phyloP scores from a whole-genome alignment of 2,113 vertebrate genomes.

The Suncus etruscus region DNA sequence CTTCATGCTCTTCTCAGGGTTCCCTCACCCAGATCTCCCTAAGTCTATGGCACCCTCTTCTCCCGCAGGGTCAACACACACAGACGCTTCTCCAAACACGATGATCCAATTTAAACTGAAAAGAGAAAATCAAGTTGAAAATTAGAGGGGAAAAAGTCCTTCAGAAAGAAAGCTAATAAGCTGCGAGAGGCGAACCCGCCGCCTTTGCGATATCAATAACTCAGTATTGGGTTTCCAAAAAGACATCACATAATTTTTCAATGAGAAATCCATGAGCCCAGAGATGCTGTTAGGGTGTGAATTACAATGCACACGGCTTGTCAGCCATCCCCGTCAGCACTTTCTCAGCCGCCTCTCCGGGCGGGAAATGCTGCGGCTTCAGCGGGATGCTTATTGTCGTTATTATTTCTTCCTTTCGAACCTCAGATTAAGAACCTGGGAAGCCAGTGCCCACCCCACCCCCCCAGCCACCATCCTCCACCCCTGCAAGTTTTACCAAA shows the following conservation, averaged over 20 bases:
- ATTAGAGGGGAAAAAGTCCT: slow-evolving; percentile 78
- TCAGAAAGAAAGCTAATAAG: slow-evolving; percentile 74
- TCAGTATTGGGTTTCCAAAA: slow-evolving; percentile 90
- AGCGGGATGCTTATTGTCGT: slow-evolving; percentile 80
- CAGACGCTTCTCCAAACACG: slow-evolving; percentile 49
- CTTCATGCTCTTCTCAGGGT: neutral
- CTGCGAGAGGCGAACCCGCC: slow-evolving; percentile 47
- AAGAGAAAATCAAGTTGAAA: slow-evolving; percentile 75
- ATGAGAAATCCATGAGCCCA: slow-evolving; percentile 89
- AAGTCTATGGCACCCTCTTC: neutral
- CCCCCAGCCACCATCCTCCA: neutral
- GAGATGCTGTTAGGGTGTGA: slow-evolving; percentile 88
- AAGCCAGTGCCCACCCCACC: slow-evolving; percentile 39
- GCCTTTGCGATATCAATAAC: slow-evolving; percentile 81
- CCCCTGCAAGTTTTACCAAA: slow-evolving; percentile 53
- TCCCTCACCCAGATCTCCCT: neutral
- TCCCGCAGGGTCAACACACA: neutral
- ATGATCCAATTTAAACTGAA: slow-evolving; percentile 67
- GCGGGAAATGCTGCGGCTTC: slow-evolving; percentile 84
- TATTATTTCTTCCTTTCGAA: slow-evolving; percentile 81
- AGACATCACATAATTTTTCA: slow-evolving; percentile 89
- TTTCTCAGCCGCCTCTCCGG: slow-evolving; percentile 82
- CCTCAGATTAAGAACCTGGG: slow-evolving; percentile 82
- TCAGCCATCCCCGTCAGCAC: slow-evolving; percentile 90
- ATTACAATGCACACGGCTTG: slow-evolving; percentile 90